Conservation (phyloP, 35 echinoderm and acorn worm genomes). For the Diadema setosum region DNA sequence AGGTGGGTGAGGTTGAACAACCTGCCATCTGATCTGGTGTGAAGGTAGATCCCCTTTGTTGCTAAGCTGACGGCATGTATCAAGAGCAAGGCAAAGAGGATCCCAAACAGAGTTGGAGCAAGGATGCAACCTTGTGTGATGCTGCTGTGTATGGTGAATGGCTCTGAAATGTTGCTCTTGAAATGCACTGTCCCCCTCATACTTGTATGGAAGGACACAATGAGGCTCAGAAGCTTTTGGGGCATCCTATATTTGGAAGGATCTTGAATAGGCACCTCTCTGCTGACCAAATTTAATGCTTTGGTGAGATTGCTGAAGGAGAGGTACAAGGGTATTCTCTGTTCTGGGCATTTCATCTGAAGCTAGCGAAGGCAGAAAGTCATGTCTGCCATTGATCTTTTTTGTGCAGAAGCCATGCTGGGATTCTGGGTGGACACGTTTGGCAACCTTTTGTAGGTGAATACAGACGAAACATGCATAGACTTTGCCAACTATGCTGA, state of each 20-base stretch:
- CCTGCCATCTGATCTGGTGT: neutral
- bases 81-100: neutral
- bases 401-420: neutral
- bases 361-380: neutral
- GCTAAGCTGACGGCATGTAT: neutral
- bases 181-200: constrained; percentile 3
- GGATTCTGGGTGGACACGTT: neutral
- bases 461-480: too few relatives aligned
- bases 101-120: neutral
- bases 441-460: too few relatives aligned
- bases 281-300: constrained; percentile 36
- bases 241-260: neutral
- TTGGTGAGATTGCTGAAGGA: constrained; percentile 36
- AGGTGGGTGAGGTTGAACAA: constrained; percentile 13
- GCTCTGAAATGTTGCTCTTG: neutral
- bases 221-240: neutral
- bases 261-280: constrained; percentile 4
- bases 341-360: neutral
- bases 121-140: neutral
- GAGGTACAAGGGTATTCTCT: constrained; percentile 4
- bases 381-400: neutral
- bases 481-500: too few relatives aligned
- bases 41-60: neutral
- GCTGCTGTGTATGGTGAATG: constrained; percentile 17
- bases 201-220: constrained; percentile 1